Evolutionary conservation across 2,888 invertebrate species (phyloP).

Genomic region (Volucella inanis): DNA sequence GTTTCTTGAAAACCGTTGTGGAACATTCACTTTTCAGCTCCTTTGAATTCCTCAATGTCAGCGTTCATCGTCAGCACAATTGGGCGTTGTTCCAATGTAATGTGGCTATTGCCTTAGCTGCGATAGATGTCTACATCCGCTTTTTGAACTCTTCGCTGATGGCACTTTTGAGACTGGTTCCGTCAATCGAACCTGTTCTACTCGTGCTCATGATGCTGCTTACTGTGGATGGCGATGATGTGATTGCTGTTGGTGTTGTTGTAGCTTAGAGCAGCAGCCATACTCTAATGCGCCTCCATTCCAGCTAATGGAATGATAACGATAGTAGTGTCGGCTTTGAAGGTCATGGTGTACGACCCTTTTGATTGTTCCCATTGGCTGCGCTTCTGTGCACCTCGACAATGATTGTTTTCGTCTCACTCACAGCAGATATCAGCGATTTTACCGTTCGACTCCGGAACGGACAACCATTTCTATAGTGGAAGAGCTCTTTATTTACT

Average conservation of each 20-base stretch:
- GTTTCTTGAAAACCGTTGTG: conserved; percentile 83
- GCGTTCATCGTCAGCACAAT: conserved; percentile 85
- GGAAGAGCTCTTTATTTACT: conserved; percentile 90
- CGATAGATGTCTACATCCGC: conserved; percentile 76
- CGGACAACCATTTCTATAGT: conserved; percentile 90
- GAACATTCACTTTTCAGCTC: conserved; percentile 94
- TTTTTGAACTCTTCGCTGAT: conserved; percentile 88
- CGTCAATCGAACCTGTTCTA: conserved; percentile 78
- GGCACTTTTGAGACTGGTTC: conserved; percentile 86
- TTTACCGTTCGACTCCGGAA: conserved; percentile 91
- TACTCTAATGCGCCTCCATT: conserved; percentile 31
- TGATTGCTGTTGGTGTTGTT: conserved; percentile 34
- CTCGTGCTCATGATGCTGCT: conserved; percentile 76
- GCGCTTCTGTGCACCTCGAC: conserved; percentile 89
- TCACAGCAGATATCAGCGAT: no score
- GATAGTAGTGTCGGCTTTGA: conserved; percentile 77
- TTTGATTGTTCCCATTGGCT: conserved; percentile 64
- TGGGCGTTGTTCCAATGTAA: conserved; percentile 47
- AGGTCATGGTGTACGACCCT: conserved; percentile 80
- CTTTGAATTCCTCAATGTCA: conserved; percentile 94
- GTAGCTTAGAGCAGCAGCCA: background rate
- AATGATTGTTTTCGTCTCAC: conserved; percentile 87
- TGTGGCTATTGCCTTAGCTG: conserved; percentile 66
- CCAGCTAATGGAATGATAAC: conserved; percentile 35
- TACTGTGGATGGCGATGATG: conserved; percentile 72